Base-by-base conservation (phyloP, 2,797 vertebrate species). In the Lithobates pipiens region DNA sequence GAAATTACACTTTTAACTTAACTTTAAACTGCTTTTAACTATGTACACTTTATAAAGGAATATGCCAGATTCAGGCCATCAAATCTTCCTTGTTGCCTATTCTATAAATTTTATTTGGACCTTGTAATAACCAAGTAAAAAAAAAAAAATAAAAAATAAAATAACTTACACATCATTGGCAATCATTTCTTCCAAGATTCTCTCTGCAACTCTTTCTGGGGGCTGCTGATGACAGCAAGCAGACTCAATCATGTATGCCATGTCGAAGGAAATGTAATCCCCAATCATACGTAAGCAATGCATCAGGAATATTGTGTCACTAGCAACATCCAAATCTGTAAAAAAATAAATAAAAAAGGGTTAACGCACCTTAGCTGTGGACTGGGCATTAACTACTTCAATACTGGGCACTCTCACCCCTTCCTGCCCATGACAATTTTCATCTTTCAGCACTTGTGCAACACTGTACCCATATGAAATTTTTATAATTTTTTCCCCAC, bases 161-260 rank as follows among this genome's bases (percentile, higher is more conserved):
- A 77, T 18, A n/a, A n/a, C 96, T 93, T 92, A 98, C 98, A 87
- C 94, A 91, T 98, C 96, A 85, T 94, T 95, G 90, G 96, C 95
- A 90, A 98, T 93, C 92, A 99, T 91, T 91, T 94, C 94, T 85
- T 97, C 96, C 92, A 99, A 91, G 86, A 98, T 94, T 79, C 95
- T 95, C 74, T 98, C 96, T 5, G 98, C 97, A 0, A 96, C 95
- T 89, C 93, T 96, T 92, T 98, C 97, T 44, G 97, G 97, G 75
- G 97, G 94, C 91, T 97, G 94, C 36, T 96, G 94, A 82, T 96
- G 96, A 77, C 95, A 96, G 92, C 98, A 95, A 83, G 96, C 95
- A 86, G 94, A 96, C 91, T 99, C 98, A 97, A 99, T 98, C 89
- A 95, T 91, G 36, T 95, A 95, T 0, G 96, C 95, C 96, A 97